phyloP scores from a whole-genome alignment of 2,888 invertebrate genomes.

The Argyresthia albistria region DNA sequence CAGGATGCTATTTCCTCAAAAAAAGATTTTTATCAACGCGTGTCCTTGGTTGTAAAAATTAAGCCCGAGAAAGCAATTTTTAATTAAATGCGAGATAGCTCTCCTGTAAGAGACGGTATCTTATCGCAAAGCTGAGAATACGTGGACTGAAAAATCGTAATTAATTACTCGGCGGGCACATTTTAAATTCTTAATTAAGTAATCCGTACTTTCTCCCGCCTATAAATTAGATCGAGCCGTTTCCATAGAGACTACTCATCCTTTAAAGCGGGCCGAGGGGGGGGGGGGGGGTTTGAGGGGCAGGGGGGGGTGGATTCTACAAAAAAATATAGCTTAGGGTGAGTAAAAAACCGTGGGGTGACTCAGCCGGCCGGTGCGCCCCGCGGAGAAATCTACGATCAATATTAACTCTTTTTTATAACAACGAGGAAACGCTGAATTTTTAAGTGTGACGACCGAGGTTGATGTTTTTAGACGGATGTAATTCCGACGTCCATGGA shows the following conservation, averaged over 20 bases:
- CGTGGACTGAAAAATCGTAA: slow-evolving; percentile 34
- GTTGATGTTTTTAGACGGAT: too few species aligned
- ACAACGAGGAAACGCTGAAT: slow-evolving; percentile 61
- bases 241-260: slow-evolving; percentile 74
- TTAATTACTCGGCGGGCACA: slow-evolving; percentile 67
- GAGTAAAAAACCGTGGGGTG: slow-evolving; percentile 74
- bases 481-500: too few species aligned
- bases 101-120: slow-evolving; percentile 1
- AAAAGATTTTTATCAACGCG: too few species aligned
- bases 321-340: slow-evolving; percentile 74
- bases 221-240: slow-evolving; percentile 73
- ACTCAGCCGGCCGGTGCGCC: slow-evolving; percentile 72
- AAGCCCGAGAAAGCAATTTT: too few species aligned
- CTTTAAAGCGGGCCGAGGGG: slow-evolving; percentile 65
- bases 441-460: slow-evolving; percentile 38
- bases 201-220: slow-evolving; percentile 70
- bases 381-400: slow-evolving; percentile 73
- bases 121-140: slow-evolving; percentile 9
- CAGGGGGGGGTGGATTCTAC: slow-evolving; percentile 50
- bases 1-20: too few species aligned
- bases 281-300: slow-evolving; percentile 34
- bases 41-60: too few species aligned
- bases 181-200: slow-evolving; percentile 73
- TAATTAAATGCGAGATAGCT: too few species aligned
- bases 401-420: slow-evolving; percentile 71